Conservation (phyloP, 2,888 invertebrate species). For the Calliopum simillimum region DNA sequence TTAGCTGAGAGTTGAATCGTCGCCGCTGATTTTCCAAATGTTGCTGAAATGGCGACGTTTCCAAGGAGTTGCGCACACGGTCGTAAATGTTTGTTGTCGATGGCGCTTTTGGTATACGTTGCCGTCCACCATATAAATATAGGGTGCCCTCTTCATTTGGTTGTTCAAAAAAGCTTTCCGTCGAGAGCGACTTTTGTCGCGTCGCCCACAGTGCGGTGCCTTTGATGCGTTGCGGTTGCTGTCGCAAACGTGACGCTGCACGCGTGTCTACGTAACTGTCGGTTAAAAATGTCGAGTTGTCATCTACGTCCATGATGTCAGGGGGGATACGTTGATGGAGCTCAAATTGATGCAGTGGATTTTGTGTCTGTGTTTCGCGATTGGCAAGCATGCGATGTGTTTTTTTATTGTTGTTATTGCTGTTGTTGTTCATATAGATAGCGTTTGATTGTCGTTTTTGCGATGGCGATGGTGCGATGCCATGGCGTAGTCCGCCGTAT, state of each 20-base stretch:
- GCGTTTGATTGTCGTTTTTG: conserved; percentile 36
- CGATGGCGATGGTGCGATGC: conserved; percentile 32
- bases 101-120: conserved; percentile 54
- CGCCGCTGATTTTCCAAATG: conserved; percentile 46
- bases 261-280: conserved; percentile 44
- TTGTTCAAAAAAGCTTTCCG: conserved; percentile 66
- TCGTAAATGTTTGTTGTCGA: conserved; percentile 62
- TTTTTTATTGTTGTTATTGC: conserved; percentile 17
- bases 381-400: neutral
- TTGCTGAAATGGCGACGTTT: conserved; percentile 24
- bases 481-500: conserved; percentile 34
- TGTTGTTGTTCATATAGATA: conserved; percentile 7
- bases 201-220: conserved; percentile 41
- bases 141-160: conserved; percentile 62
- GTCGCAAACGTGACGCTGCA: conserved; percentile 41
- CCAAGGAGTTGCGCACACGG: conserved; percentile 52
- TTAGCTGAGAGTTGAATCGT: conserved; percentile 13
- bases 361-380: conserved; percentile 22
- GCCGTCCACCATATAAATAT: conserved; percentile 61
- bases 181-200: conserved; percentile 64
- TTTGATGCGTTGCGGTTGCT: conserved; percentile 38
- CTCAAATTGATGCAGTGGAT: conserved; percentile 13
- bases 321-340: conserved; percentile 33
- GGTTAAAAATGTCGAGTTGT: conserved; percentile 41
- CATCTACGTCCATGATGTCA: conserved; percentile 36